These are phyloP conservation scores for Homalodisca vitripennis DNA, from an alignment of 1,140 invertebrate species.

Conservation along the genomic window DNA sequence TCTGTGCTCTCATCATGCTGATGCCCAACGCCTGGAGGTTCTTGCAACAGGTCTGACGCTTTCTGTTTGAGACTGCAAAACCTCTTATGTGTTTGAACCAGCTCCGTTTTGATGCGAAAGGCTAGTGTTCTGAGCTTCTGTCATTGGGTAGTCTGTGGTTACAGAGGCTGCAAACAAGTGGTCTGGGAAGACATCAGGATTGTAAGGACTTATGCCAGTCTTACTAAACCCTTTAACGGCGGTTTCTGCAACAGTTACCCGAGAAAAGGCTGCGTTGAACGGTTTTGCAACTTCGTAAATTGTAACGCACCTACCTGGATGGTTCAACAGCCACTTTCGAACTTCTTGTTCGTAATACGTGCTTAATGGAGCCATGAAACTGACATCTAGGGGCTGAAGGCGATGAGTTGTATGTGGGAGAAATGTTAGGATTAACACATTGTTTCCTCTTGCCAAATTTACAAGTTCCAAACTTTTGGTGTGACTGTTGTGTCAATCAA, in stretches of 20 bases:
- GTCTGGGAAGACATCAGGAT: slow-evolving; percentile 41
- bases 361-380: slow-evolving; percentile 40
- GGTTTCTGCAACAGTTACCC: slow-evolving; percentile 42
- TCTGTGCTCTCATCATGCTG: too few species aligned
- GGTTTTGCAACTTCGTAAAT: slow-evolving; percentile 41
- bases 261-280: slow-evolving; percentile 41
- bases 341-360: slow-evolving; percentile 39
- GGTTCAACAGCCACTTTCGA: slow-evolving; percentile 47
- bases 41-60: too few species aligned
- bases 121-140: too few species aligned
- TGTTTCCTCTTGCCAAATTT: slow-evolving; percentile 38
- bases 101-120: too few species aligned
- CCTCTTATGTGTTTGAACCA: too few species aligned
- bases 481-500: slow-evolving; percentile 45
- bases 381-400: slow-evolving; percentile 45
- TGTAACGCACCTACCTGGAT: too few species aligned
- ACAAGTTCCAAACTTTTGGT: slow-evolving; percentile 45
- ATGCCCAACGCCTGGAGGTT: too few species aligned
- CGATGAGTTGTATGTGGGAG: too few species aligned
- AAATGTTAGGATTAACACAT: slow-evolving; percentile 41
- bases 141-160: slow-evolving; percentile 13
- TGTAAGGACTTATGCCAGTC: slow-evolving; percentile 43
- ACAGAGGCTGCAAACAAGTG: slow-evolving; percentile 14
- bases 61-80: too few species aligned
- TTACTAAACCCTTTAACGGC: slow-evolving; percentile 43